These are phyloP conservation scores for Tupaia chinensis DNA, from an alignment of 2,113 vertebrate genomes.

Conservation along the genomic window DNA sequence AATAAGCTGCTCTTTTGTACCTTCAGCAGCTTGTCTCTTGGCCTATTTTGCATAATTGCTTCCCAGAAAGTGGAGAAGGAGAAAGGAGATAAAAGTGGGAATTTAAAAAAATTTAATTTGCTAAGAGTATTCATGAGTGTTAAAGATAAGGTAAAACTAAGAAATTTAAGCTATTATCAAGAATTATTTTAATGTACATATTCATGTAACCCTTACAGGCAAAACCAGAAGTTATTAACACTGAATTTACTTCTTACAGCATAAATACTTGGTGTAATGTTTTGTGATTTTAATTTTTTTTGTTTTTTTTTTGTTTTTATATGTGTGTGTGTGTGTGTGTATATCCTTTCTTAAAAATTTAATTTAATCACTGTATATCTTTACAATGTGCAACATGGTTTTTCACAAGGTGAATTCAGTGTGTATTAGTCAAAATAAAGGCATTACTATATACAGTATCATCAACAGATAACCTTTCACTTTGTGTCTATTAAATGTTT, in stretches of 20 bases:
- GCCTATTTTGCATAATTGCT: neutral
- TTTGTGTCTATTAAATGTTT: too few species aligned
- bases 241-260: neutral
- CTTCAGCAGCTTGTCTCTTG: neutral
- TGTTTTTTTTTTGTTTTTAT: too few species aligned
- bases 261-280: neutral
- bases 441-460: too few species aligned
- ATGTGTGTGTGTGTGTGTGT: too few species aligned
- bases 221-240: conserved; percentile 1
- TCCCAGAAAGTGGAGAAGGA: neutral
- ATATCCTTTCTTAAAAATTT: too few species aligned
- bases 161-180: neutral
- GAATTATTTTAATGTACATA: conserved; percentile 27
- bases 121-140: neutral
- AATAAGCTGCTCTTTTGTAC: neutral
- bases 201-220: neutral
- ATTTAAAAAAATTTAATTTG: neutral
- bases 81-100: conserved; percentile 10
- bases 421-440: too few species aligned
- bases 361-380: too few species aligned
- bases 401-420: too few species aligned
- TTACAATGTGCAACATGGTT: too few species aligned
- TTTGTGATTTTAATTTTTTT: neutral
- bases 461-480: too few species aligned
- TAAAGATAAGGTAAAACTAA: neutral